These are phyloP conservation scores for Ammodramus savannarum DNA, from an alignment of 2,113 vertebrate genomes.

Conservation along the genomic window DNA sequence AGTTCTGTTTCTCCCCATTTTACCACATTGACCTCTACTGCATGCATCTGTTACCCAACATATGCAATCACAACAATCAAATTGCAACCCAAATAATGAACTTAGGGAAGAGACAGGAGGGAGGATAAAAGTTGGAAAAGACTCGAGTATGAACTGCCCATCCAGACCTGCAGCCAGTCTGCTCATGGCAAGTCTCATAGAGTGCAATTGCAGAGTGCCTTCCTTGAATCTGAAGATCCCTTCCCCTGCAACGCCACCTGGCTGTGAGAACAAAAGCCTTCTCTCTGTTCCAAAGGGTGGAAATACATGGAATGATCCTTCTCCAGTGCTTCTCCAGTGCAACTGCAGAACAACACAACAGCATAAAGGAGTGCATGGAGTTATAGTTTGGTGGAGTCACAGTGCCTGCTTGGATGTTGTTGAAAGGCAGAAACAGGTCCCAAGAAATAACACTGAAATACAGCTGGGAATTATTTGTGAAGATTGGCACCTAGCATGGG, in stretches of 20 bases:
- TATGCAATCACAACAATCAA: background rate
- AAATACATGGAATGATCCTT: background rate
- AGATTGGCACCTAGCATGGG: background rate
- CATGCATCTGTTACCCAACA: accelerated
- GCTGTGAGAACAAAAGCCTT: background rate
- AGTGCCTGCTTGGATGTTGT: background rate
- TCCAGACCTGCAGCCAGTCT: background rate
- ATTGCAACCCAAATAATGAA: background rate
- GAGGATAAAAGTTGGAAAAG: background rate
- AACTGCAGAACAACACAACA: background rate
- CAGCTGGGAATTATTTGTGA: background rate
- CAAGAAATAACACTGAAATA: background rate
- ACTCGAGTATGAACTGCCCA: background rate
- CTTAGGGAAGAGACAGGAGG: background rate
- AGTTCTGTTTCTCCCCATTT: background rate
- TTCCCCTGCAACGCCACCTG: background rate
- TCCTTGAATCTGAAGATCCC: background rate
- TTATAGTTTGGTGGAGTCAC: background rate
- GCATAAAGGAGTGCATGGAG: background rate
- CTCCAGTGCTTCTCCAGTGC: background rate
- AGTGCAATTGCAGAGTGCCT: background rate
- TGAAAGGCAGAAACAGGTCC: background rate
- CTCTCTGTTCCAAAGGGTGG: background rate
- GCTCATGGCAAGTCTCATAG: background rate
- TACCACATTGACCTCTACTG: background rate